Base-by-base conservation (phyloP, 2,113 vertebrate genomes). In the Rhinoptilus africanus region DNA sequence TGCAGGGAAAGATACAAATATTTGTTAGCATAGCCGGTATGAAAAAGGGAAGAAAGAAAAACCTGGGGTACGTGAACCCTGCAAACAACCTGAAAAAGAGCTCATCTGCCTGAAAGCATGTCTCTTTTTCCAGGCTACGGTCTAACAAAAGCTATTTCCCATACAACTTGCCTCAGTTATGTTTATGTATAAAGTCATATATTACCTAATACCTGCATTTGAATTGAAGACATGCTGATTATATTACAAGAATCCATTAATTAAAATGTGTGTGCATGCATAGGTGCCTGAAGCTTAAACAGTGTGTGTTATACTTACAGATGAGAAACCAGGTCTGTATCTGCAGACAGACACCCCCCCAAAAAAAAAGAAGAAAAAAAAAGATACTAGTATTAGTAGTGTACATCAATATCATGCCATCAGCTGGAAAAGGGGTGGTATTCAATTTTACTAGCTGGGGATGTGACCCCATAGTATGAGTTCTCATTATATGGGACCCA, bases 301-400 rank as follows among this genome's bases (percentile, higher is more conserved):
- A 10, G 12, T 4, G 10, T 6, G 0, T 43, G 5, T n/a, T 72
- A 26, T 10, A 35, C 8, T 12, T 2, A 28, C 5, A 69, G 19
- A 12, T 21, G 20, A 4, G 60, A 73, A 84, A 43, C 50, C 22
- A 21, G 9, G 22, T n/a, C 35, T 54, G 14, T 35, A 23, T 20
- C 45, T 57, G 7, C 32, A 62, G 19, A 20, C 9, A 85, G 34
- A 54, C 21, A 14, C 6, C 6, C 10, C 4, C 0, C 10, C 4
- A 2, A 8, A 57, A 60, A 77, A 35, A 84, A 43, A 27, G 17
- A 24, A 20, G 32, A 47, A 34, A 34, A 12, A 4, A 53, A 59
- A 41, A 15, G 6, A 50, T 7, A 32, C 0, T 17, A 12, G 5
- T 60, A 56, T 72, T 53, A n/a, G 9, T 24, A 39, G 11, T 57